Base-by-base conservation (phyloP, 2,888 invertebrate genomes). In the Campopleginae sp. region DNA sequence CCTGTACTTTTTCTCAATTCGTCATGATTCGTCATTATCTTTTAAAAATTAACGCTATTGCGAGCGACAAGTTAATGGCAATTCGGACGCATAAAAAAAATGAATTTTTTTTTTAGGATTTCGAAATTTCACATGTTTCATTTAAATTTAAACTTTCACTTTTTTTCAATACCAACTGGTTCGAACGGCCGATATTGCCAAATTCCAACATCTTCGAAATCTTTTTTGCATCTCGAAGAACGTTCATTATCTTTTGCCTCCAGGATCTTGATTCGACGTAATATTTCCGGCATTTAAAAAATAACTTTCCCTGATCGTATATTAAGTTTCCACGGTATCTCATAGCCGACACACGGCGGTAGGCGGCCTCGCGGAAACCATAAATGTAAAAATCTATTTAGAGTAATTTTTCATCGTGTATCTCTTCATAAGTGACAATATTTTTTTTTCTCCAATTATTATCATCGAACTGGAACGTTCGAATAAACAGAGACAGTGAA, bases 251-350 rank as follows among this genome's bases (percentile, higher is more conserved):
- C 27, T 27, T 12, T 51, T 27, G 42, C 72, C 58, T 23, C 31
- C 68, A 81, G 80, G 70, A 61, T 82, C 63, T 19, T 14, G 68
- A 76, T 80, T 76, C 44, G 42, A 66, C 48, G 82, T 83, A 68
- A 83, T n/a, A n/a, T 80, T 77, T 83, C 82, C 86, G 74, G 76
- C 54, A 80, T 48, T 80, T 58, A 51, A 42, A 27, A 72, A 58
- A 68, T 65, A 84, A 84, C 80, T 84, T 86, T 84, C 82, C 74
- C 66, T 14, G 44, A 17, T 44, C 42, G 12, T 31, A 27, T 44
- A 46, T 63, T 31, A 54, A 14, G 7, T 23, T 23, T 38, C 23
- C 12, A 33, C 1, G 10, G 12, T 54, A 42, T 51, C 23, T 58
- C 14, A 42, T 72, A 54, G 12, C 17, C 12, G 7, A 8, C 27